These are phyloP conservation scores for Erpornis zantholeuca DNA, from an alignment of 2,113 vertebrate genomes.

Conservation along the genomic window DNA sequence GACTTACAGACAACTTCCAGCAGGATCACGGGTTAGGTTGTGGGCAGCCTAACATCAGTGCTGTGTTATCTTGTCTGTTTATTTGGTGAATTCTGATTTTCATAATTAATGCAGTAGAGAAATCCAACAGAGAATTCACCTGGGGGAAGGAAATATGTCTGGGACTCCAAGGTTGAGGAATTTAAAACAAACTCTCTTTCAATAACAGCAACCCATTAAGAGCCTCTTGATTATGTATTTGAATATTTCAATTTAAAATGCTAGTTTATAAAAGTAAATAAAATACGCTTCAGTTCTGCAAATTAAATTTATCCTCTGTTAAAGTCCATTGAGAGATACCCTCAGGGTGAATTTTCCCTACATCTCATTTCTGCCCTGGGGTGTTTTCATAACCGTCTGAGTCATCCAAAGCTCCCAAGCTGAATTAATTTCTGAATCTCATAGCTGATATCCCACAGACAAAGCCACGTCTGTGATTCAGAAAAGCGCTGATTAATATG, in stretches of 20 bases:
- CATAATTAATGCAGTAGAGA: not conserved
- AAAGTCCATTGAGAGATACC: not conserved
- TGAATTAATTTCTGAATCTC: constrained; percentile 34
- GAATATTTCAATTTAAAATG: constrained; percentile 17
- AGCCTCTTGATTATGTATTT: not conserved
- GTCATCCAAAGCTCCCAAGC: constrained; percentile 11
- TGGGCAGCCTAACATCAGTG: not conserved
- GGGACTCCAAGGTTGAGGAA: not conserved
- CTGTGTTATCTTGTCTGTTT: not conserved
- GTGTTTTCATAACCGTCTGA: constrained; percentile 41
- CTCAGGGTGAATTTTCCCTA: not conserved
- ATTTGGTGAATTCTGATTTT: not conserved
- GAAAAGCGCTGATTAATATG: rapidly evolving
- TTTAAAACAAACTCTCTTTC: constrained; percentile 9
- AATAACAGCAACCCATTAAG: constrained; percentile 14
- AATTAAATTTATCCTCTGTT: constrained; percentile 8
- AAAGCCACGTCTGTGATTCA: not conserved
- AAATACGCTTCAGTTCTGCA: not conserved
- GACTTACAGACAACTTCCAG: not conserved
- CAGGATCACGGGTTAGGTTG: not conserved
- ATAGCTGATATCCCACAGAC: constrained; percentile 6
- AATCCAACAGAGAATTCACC: not conserved
- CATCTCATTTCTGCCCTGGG: constrained; percentile 6
- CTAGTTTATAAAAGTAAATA: constrained; percentile 24
- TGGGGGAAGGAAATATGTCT: not conserved